These are phyloP conservation scores for Myrmecobius fasciatus DNA, from an alignment of 2,113 vertebrate species.

Conservation along the genomic window DNA sequence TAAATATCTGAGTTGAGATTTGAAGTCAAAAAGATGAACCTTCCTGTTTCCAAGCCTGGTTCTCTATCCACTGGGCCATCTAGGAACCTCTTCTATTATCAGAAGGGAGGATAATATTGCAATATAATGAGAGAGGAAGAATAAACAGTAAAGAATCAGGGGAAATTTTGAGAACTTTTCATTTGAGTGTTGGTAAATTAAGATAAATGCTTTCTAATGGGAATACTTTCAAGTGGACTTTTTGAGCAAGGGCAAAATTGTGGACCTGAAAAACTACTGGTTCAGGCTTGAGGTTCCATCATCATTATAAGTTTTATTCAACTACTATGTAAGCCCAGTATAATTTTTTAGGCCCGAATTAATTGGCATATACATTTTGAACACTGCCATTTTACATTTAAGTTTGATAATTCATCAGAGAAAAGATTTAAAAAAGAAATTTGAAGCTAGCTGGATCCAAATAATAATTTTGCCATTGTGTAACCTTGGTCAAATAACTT, in stretches of 20 bases:
- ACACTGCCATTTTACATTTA: not conserved
- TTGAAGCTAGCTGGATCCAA: not conserved
- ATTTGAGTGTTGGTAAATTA: not conserved
- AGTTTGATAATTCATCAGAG: not conserved
- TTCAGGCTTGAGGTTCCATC: not conserved
- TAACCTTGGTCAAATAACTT: not conserved
- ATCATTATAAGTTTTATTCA: not conserved
- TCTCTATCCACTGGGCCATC: not conserved
- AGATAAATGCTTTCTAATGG: not conserved
- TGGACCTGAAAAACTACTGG: not conserved
- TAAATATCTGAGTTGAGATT: not conserved
- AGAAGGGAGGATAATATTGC: not conserved
- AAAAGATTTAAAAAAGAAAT: not conserved
- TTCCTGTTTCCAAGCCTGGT: not conserved
- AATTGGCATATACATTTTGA: not conserved
- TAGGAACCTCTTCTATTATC: not conserved
- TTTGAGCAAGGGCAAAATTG: not conserved
- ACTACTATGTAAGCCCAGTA: no score
- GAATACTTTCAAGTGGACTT: not conserved
- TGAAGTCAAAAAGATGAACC: not conserved
- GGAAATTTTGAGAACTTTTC: not conserved
- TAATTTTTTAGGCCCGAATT: not conserved
- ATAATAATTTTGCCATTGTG: not conserved
- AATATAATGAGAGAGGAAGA: not conserved
- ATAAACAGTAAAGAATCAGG: not conserved